A percentile compares a stretch with the other conserved stretches of the same genome.
These are phyloP conservation scores for Lamproptera curius DNA, from an alignment of 2,888 invertebrate genomes.

Conservation along the genomic window DNA sequence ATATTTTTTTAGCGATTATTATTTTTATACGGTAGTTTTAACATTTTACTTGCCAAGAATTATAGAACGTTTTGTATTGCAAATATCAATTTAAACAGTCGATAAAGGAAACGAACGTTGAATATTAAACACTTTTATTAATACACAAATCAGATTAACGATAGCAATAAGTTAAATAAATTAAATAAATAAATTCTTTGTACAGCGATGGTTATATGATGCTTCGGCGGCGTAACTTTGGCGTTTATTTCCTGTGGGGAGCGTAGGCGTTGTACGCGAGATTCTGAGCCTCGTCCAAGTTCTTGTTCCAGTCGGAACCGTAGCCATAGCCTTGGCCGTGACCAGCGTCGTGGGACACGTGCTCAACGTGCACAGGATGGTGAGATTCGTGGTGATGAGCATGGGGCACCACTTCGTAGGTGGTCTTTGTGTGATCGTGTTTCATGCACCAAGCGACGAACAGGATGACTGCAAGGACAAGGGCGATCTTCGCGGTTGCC, in stretches of 20 bases:
- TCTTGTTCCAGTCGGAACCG: constrained; percentile 70
- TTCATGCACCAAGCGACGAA: constrained; percentile 67
- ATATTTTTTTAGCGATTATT: too few relatives aligned
- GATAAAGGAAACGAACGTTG: constrained; percentile 33
- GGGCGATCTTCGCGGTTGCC: constrained; percentile 88
- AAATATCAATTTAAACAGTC: too few relatives aligned
- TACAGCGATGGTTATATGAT: constrained; percentile 52
- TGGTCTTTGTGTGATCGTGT: constrained; percentile 64
- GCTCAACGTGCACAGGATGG: constrained; percentile 80
- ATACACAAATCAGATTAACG: constrained; percentile 50
- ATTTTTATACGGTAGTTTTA: too few relatives aligned
- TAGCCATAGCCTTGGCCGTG: constrained; percentile 51
- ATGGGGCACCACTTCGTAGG: constrained; percentile 68
- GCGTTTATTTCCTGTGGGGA: constrained; percentile 48
- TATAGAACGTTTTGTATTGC: too few relatives aligned
- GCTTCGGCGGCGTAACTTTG: constrained; percentile 27
- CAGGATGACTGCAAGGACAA: constrained; percentile 85
- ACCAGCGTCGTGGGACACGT: constrained; percentile 58
- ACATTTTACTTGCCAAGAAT: too few relatives aligned
- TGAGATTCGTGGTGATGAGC: constrained; percentile 76
- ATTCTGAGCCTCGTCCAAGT: constrained; percentile 82
- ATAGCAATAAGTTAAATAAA: constrained; percentile 61
- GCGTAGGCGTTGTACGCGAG: constrained; percentile 84
- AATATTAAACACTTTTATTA: constrained; percentile 49
- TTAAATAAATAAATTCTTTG: constrained; percentile 67